These are phyloP conservation scores for Rafetus swinhoei DNA, from an alignment of 2,113 vertebrate species.

Conservation along the genomic window DNA sequence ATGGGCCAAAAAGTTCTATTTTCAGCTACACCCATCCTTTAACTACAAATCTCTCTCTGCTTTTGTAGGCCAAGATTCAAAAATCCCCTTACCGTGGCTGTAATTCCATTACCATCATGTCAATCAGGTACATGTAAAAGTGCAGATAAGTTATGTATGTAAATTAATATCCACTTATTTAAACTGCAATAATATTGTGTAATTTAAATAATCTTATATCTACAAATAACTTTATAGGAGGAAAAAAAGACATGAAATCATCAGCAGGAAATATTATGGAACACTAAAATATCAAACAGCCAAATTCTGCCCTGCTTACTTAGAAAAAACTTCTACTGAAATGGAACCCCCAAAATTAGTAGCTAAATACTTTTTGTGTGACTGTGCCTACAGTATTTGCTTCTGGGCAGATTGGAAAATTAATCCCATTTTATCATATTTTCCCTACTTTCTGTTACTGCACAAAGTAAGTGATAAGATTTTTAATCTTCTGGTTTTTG, in stretches of 20 bases:
- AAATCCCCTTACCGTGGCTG: background rate
- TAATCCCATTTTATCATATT: background rate
- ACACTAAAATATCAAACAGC: background rate
- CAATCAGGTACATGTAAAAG: background rate
- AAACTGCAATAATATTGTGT: background rate
- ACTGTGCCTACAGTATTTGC: background rate
- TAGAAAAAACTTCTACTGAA: background rate
- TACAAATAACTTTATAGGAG: background rate
- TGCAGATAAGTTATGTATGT: background rate
- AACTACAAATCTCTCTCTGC: background rate
- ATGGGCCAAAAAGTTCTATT: background rate
- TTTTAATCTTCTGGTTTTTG: background rate
- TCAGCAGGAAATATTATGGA: background rate
- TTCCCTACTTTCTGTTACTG: background rate
- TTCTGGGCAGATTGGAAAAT: background rate
- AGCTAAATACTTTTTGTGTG: background rate
- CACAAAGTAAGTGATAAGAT: background rate
- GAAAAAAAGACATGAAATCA: background rate
- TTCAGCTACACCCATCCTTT: background rate
- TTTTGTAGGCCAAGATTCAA: slow-evolving; percentile 1
- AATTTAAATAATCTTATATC: background rate
- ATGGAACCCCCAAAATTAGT: background rate
- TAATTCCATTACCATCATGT: background rate
- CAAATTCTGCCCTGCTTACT: background rate
- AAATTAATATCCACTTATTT: background rate